Conservation (phyloP, 2,888 invertebrate genomes). For the Spisula solida region DNA sequence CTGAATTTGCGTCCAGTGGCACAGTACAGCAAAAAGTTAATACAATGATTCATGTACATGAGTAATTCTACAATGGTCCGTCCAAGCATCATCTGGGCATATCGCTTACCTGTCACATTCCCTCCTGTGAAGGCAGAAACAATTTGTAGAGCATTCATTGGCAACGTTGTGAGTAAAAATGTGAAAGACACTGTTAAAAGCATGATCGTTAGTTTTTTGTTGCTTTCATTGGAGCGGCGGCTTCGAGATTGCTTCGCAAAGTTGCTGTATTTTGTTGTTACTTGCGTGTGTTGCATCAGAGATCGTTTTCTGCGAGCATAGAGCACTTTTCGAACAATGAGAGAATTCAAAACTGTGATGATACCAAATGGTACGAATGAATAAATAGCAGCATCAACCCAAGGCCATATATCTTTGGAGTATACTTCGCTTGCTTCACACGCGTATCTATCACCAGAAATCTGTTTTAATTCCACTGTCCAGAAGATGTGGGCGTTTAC, state of each 20-base stretch:
- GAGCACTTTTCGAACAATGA: constrained; percentile 85
- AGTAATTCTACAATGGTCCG: constrained; percentile 83
- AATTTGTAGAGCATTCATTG: constrained; percentile 82
- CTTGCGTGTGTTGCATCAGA: constrained; percentile 61
- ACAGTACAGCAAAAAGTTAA: constrained; percentile 84
- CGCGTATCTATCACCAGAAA: constrained; percentile 60
- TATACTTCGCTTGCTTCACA: constrained; percentile 69
- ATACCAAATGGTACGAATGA: constrained; percentile 85
- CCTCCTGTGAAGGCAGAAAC: constrained; percentile 67
- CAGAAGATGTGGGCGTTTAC: constrained; percentile 85
- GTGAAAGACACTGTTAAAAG: constrained; percentile 85
- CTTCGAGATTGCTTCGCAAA: constrained; percentile 38
- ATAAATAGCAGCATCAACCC: constrained; percentile 86
- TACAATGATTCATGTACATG: constrained; percentile 85
- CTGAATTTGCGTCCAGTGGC: constrained; percentile 82
- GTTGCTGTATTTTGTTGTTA: constrained; percentile 46
- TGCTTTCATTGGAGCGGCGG: constrained; percentile 72
- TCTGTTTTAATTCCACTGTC: constrained; percentile 79
- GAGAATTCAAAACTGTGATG: constrained; percentile 83
- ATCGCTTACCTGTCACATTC: constrained; percentile 59
- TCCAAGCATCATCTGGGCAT: constrained; percentile 76
- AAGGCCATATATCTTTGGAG: constrained; percentile 84
- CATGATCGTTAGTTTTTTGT: constrained; percentile 84
- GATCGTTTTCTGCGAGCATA: constrained; percentile 72
- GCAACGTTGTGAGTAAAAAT: constrained; percentile 85